Evolutionary conservation across 2,888 invertebrate species (phyloP), one percentile per base, ranked within the genome.

Genomic region (Scaptomyza flava): DNA sequence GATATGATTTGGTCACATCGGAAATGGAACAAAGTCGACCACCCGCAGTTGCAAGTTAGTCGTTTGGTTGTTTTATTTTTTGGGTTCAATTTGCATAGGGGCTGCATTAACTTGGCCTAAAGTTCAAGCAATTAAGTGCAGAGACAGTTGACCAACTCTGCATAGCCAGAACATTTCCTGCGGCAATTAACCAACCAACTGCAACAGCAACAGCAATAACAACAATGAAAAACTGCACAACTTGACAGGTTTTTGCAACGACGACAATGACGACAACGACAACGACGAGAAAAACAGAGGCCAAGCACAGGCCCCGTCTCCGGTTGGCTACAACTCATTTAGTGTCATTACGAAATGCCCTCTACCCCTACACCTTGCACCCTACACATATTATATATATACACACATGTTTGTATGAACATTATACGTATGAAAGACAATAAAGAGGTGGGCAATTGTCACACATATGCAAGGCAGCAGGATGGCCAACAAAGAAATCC

Each of bases 401-500:
- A 20, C 23, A 23, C 23, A 23, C 23, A 23, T 23, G 4, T 23
- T 1, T 23, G 23, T 4, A 23, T 27, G 27, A 4, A 27, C 27
- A 27, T 3, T 34, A 33, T 30, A 20, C 27, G 47, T 51, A 42
- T 51, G 45, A 23, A 70, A 64, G 69, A 71, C 76, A 72, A 75
- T 70, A 66, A 66, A 70, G 68, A 75, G 71, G 67, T 73, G 82
- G 84, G 87, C 73, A 85, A 85, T 85, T 85, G 85, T 87, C 89
- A 78, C 88, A 87, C 75, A 83, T 75, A 79, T 77, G 67, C 64
- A 73, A 51, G 66, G 61, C 82, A 81, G 83, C 80, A 81, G 76
- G 85, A 65, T 79, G 85, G 62, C 65, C 81, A 87, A 83, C 77
- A 81, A 83, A 80, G 86, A 79, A 88, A 89, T 89, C 89, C 89